Evolutionary conservation across 2,888 invertebrate genomes (phyloP), one percentile per base, ranked within the genome.

Genomic region (Eupeodes latifasciatus): DNA sequence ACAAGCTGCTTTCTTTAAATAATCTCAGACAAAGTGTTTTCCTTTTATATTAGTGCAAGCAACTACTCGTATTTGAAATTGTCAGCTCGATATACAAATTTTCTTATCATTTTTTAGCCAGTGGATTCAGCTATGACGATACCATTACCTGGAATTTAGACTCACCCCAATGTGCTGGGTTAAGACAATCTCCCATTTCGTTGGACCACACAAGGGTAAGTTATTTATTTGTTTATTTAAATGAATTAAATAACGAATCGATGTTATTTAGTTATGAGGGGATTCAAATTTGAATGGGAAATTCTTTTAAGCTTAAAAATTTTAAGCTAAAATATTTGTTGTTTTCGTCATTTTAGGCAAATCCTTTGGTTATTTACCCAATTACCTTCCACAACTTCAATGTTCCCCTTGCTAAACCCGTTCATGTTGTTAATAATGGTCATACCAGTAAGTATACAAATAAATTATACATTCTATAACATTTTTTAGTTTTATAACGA

Each of bases 391-490:
- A 95, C 57, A 95, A 95, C 1, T 96, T 96, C 92, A 96, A 96
- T 90, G 95, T 96, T 91, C 90, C 89, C 9, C 93, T 96, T 19
- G 95, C 95, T 2, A 94, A 94, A 9, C 95, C 95, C 0, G 91
- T 96, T 10, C 94, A 94, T 12, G 92, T 95, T 66, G 94, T 94
- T 53, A 96, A 96, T 90, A 96, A 95, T 91, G 96, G 96, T 19
- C 16, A 71, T 7, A 96, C 96, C 90, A 90, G 93, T 92, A 83
- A 89, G 90, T 90, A 57, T 71, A 14, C 9, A 5, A 76, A 44
- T 47, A 19, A 19, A 9, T 19, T 19, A 19, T 34, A 16, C 34
- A 5, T 55, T 61, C 5, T 40, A 40, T 0, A 69, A 55, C 6
- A 44, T 7, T 7, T 51, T 40, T 16, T 6, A 12, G 12, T 9